Base-by-base conservation (phyloP, 2,888 invertebrate genomes). In the Agonopterix heracliana region DNA sequence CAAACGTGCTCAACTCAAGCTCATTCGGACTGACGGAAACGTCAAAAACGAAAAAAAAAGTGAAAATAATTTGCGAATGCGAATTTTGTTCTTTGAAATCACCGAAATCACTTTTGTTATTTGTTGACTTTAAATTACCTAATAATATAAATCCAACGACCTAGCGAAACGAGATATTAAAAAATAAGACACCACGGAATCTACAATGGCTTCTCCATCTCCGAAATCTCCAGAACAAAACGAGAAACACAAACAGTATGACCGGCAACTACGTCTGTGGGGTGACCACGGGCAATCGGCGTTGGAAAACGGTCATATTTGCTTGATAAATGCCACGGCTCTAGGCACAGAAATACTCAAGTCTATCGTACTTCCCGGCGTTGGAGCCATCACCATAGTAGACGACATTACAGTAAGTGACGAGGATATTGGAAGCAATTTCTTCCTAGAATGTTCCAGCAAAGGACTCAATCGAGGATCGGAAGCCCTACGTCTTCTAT, bases 281-380 rank as follows among this genome's bases (percentile, higher is more conserved):
- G 99, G 99, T 55, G 99, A 99, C 75, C 98, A 98, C 83, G 99
- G 99, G 0, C 99, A 99, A 84, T 83, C 91, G 56, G 91, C 95
- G 3, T 88, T 99, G 50, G 98, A 99, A 89, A 91, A 91, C 55
- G 94, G 98, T 11, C 95, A 96, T 75, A 93, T 99, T 61, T 99
- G 98, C 76, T 79, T 99, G 17, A 94, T 99, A 56, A 98, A 98
- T 82, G 98, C 97, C 1, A 96, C 95, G 41, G 96, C 96, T 5
- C 89, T 97, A 44, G 98, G 98, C 10, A 98, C 98, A 17, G 99
- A 99, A 90, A 93, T 96, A 50, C 83, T 99, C 34, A 99, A 99
- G 79, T 96, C 97, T 26, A 90, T 99, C 34, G 95, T 99, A 9
- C 87, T 99, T 38, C 98, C 99, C 46, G 99, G 99, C 11, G 93